Conservation (phyloP, 2,888 invertebrate species). For the Cyclophora punctaria region DNA sequence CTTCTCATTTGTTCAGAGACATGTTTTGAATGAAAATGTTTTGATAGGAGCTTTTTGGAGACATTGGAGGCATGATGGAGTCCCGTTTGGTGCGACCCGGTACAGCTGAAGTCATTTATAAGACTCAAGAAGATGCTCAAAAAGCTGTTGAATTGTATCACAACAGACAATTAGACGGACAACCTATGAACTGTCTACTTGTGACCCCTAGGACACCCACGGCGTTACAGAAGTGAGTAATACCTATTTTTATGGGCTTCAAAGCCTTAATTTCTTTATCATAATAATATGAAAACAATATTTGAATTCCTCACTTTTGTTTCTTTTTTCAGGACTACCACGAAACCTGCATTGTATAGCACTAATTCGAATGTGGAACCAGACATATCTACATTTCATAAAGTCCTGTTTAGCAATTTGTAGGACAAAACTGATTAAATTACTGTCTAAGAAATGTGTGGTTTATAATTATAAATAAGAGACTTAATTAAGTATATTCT, state of each 20-base stretch:
- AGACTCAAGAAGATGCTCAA: conserved; percentile 88
- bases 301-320: not conserved
- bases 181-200: conserved; percentile 92
- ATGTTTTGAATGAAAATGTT: too few species aligned
- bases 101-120: conserved; percentile 93
- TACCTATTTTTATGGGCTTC: not conserved
- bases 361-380: conserved; percentile 77
- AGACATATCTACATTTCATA: conserved; percentile 81
- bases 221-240: conserved; percentile 30
- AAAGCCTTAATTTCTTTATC: too few species aligned
- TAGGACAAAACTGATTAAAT: conserved; percentile 17
- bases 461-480: too few species aligned
- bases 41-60: conserved; percentile 91
- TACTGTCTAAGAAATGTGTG: too few species aligned
- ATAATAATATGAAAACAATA: not conserved
- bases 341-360: conserved; percentile 59
- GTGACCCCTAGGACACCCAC: conserved; percentile 79
- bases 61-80: conserved; percentile 89
- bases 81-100: conserved; percentile 90
- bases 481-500: too few species aligned
- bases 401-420: conserved; percentile 77
- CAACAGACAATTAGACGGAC: conserved; percentile 93
- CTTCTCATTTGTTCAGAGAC: too few species aligned
- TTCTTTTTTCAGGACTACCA: conserved; percentile 43
- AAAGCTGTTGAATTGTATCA: conserved; percentile 95